phyloP scores from a whole-genome alignment of 53 echinoderm and acorn worm species.

The Holothuria scabra region DNA sequence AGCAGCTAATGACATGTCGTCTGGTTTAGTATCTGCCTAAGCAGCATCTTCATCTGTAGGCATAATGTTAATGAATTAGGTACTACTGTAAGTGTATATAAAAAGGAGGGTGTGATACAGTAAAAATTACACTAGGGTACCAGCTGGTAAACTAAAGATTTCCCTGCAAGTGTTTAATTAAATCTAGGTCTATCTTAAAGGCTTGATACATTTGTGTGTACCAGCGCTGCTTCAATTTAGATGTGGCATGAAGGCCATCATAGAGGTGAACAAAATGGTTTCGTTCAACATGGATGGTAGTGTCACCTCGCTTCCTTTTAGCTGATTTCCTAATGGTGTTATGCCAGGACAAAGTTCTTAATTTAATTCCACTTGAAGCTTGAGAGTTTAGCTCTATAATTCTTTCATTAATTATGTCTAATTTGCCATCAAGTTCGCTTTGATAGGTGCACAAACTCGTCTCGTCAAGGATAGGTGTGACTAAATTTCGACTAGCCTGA shows the following conservation, averaged over 20 bases:
- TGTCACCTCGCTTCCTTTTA: not conserved
- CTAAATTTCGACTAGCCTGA: not conserved
- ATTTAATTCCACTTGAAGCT: not conserved
- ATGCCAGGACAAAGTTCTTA: slow-evolving; percentile 10
- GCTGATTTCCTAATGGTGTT: not conserved
- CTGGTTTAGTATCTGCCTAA: not conserved
- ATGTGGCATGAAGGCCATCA: slow-evolving; percentile 8
- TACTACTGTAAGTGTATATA: not conserved
- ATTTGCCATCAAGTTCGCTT: not conserved
- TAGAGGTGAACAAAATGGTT: not conserved
- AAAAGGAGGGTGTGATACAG: too few relatives aligned
- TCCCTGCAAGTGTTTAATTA: too few relatives aligned
- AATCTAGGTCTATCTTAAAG: too few relatives aligned
- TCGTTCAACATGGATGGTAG: not conserved
- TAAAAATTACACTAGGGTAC: too few relatives aligned
- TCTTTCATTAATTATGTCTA: not conserved
- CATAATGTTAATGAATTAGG: not conserved
- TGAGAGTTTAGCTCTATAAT: not conserved
- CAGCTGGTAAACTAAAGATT: too few relatives aligned
- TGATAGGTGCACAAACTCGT: not conserved
- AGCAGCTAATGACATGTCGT: not conserved
- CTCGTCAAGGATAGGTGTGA: not conserved
- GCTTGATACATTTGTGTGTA: not conserved
- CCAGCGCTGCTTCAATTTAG: not conserved
- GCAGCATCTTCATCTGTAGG: not conserved